These are phyloP conservation scores for Anarhynchus alexandrinus DNA, from an alignment of 2,113 vertebrate genomes.

Conservation along the genomic window DNA sequence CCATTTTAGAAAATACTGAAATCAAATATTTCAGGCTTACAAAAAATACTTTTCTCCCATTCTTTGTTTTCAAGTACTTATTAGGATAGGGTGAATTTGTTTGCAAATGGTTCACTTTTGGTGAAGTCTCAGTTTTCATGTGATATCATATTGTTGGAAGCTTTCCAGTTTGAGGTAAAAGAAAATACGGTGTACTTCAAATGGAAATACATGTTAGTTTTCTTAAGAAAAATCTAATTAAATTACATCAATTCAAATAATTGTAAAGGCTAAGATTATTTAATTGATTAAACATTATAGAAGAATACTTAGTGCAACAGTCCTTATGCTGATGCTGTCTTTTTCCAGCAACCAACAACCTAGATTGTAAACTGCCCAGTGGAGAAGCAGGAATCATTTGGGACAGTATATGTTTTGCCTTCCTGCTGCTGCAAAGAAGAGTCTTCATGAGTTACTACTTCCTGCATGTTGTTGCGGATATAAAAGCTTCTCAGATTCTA, in stretches of 20 bases:
- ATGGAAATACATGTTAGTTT: neutral
- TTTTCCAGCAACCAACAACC: constrained; percentile 71
- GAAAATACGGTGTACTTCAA: neutral
- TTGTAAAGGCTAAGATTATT: neutral
- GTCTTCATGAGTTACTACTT: constrained; percentile 99
- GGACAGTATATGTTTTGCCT: constrained; percentile 99
- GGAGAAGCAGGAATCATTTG: constrained; percentile 97
- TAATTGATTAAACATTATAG: neutral
- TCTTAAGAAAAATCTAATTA: neutral
- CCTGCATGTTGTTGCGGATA: constrained; percentile 95
- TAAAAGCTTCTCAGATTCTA: constrained; percentile 94
- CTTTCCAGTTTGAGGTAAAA: neutral
- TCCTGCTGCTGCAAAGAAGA: constrained; percentile 92
- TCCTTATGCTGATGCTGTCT: neutral
- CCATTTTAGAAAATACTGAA: neutral
- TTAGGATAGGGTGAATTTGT: neutral
- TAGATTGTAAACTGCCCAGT: constrained; percentile 85
- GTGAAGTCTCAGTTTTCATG: neutral
- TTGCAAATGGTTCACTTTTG: neutral
- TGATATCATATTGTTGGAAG: neutral
- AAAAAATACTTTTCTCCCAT: neutral
- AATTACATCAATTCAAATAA: neutral
- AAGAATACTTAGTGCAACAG: neutral
- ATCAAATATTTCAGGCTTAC: neutral
- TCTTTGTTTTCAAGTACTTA: neutral